Evolutionary conservation across 2,113 vertebrate genomes (phyloP).

Genomic region (Caloenas nicobarica): DNA sequence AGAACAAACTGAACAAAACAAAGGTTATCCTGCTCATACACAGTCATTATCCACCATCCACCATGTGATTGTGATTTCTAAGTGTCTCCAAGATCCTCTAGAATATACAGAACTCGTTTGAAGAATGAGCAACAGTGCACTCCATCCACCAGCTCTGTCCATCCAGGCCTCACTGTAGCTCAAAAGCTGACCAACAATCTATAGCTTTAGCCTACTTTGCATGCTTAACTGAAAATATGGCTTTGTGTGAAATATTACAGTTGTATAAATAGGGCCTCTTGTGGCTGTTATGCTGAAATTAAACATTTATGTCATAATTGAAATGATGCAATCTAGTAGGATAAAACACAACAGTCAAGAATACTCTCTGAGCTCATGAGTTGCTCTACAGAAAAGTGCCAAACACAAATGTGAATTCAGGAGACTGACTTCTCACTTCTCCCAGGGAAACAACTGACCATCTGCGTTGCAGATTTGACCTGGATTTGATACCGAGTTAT

Average conservation of each 20-base stretch:
- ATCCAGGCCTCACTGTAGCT: fast-evolving
- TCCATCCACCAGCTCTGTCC: background rate
- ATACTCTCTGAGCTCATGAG: background rate
- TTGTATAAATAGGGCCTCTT: background rate
- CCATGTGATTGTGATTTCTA: background rate
- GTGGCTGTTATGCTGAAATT: background rate
- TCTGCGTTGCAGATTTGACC: background rate
- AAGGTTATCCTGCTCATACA: background rate
- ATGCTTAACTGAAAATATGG: background rate
- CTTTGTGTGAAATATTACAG: background rate
- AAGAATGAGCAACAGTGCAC: background rate
- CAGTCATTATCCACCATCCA: background rate
- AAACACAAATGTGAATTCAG: background rate
- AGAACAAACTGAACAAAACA: background rate
- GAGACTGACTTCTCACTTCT: background rate
- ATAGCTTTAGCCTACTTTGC: background rate
- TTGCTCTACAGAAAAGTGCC: background rate
- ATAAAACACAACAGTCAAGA: background rate
- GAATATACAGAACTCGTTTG: background rate
- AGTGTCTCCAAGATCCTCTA: background rate
- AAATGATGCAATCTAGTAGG: background rate
- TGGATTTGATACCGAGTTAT: background rate
- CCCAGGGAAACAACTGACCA: background rate
- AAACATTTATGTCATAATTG: background rate
- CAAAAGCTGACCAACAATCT: background rate